Base-by-base conservation (phyloP, 2,888 invertebrate species). In the Eupithecia pulchellata region DNA sequence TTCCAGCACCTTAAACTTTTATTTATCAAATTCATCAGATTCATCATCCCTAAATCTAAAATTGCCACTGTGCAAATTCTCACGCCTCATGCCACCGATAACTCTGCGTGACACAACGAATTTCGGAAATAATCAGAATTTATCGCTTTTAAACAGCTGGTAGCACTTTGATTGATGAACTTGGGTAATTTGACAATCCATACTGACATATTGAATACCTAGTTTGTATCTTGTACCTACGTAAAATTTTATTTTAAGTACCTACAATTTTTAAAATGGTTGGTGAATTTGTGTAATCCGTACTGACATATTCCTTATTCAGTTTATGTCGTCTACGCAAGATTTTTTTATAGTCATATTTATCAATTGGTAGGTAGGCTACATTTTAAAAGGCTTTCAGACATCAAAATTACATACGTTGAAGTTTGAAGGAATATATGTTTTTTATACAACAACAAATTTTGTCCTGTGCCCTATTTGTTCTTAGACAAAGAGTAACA, bases 1-100 rank as follows among this genome's bases (percentile, higher is more conserved):
- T n/a, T n/a, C n/a, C n/a, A n/a, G n/a, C n/a, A n/a, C n/a, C n/a
- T n/a, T n/a, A n/a, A n/a, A n/a, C n/a, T n/a, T n/a, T n/a, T n/a
- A n/a, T n/a, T n/a, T n/a, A n/a, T n/a, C n/a, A n/a, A n/a, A n/a
- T n/a, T 55, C 55, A 55, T 55, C 27, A n/a, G n/a, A n/a, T n/a
- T n/a, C 4, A 55, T 55, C 27, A 58, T 58, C 1, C 20, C 42
- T 47, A 20, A 20, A 47, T 47, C 42, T 20, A 47, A 47, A 47
- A 47, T 20, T 47, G 42, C n/a, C 42, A 20, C 42, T 47, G n/a
- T 29, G 30, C 27, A 58, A 58, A 58, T 66, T 76, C 74, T 74
- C 75, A 76, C 74, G 74, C 71, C 67, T 60, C 47, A 57, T n/a
- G 29, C 52, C 34, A 61, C 25, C 20, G 17, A 57, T 73, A 69